phyloP scores from a whole-genome alignment of 2,888 invertebrate species.

The Lottia gigantea region DNA sequence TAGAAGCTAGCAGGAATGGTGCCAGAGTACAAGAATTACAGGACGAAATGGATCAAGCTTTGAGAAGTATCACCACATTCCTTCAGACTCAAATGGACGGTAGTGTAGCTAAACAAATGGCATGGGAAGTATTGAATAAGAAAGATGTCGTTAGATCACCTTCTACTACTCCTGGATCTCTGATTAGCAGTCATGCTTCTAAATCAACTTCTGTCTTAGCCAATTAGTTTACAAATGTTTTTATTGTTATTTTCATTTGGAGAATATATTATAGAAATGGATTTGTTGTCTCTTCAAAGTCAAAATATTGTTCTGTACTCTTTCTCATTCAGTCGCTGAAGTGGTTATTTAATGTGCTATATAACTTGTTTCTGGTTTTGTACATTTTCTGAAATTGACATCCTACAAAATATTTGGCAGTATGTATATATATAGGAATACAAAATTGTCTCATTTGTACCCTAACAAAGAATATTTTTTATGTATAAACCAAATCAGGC shows the following conservation, averaged over 20 bases:
- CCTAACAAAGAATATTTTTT: too few species aligned
- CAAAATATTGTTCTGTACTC: too few species aligned
- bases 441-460: too few species aligned
- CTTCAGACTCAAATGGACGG: conserved; percentile 57
- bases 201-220: not conserved
- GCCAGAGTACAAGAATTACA: conserved; percentile 48
- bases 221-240: not conserved
- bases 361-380: too few species aligned
- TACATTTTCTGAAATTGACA: too few species aligned
- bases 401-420: too few species aligned
- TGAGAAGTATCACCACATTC: conserved; percentile 58
- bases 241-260: not conserved
- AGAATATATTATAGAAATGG: too few species aligned
- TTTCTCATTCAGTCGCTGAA: too few species aligned
- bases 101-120: conserved; percentile 40
- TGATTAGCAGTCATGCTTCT: not conserved
- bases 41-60: conserved; percentile 54
- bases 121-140: conserved; percentile 37
- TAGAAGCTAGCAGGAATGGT: conserved; percentile 50
- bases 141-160: conserved; percentile 5
- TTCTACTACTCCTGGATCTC: not conserved
- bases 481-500: too few species aligned
- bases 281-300: too few species aligned
- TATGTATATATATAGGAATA: too few species aligned
- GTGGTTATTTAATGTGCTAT: too few species aligned